These are phyloP conservation scores for Ariopsis seemanni DNA, from an alignment of 2,113 vertebrate species.

Conservation along the genomic window DNA sequence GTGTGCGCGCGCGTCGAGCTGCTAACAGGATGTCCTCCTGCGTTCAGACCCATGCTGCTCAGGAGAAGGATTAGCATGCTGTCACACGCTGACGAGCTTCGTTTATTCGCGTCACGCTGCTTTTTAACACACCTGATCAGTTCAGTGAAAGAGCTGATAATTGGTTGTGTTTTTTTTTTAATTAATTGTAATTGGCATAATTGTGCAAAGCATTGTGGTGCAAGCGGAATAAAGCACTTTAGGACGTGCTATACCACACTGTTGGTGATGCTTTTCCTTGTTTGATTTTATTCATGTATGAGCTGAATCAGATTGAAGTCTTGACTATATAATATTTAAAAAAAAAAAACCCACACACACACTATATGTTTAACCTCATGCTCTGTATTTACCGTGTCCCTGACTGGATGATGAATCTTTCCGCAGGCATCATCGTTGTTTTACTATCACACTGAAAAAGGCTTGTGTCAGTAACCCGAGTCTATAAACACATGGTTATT, in stretches of 20 bases:
- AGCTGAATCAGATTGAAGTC: no score
- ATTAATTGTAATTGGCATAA: no score
- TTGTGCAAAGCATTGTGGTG: no score
- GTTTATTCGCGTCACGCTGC: not conserved
- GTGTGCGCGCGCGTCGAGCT: conserved; percentile 2
- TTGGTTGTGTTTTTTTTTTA: not conserved
- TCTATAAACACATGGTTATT: not conserved
- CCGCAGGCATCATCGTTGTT: not conserved
- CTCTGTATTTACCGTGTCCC: no score
- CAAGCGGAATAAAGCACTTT: no score
- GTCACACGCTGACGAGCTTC: not conserved
- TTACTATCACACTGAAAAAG: not conserved
- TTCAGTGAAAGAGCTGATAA: not conserved
- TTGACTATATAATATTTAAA: no score
- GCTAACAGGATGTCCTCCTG: conserved; percentile 18
- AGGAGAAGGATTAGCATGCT: not conserved
- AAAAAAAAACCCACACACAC: no score
- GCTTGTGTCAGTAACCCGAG: not conserved
- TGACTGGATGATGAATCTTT: not conserved
- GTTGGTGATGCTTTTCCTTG: no score
- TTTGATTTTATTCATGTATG: no score
- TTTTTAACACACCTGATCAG: not conserved
- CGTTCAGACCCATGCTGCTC: conserved; percentile 15
- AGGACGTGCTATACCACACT: no score
- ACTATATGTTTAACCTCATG: no score